Evolutionary conservation across 2,888 invertebrate genomes (phyloP).

Genomic region (Eudemis profundana): DNA sequence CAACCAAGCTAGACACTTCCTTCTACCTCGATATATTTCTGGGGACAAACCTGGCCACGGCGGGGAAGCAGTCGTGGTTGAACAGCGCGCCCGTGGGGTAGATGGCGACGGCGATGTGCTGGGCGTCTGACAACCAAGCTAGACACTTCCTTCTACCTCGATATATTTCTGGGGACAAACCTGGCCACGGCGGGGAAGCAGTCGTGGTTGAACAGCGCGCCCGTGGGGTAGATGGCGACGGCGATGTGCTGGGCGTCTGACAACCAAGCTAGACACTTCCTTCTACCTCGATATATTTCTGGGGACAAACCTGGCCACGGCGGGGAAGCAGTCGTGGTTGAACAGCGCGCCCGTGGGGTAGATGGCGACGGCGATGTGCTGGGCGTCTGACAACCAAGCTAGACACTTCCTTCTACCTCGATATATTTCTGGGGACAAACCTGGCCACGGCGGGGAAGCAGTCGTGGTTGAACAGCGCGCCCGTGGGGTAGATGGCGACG

Average conservation of each 20-base stretch:
- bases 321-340: constrained; percentile 94
- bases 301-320: constrained; percentile 87
- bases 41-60: constrained; percentile 87
- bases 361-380: constrained; percentile 89
- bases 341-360: constrained; percentile 93
- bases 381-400: too few species aligned
- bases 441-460: constrained; percentile 92
- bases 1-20: background rate
- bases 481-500: constrained; percentile 91
- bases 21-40: too few species aligned
- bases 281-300: too few species aligned
- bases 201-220: too few species aligned
- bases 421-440: constrained; percentile 74
- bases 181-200: too few species aligned
- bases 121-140: too few species aligned
- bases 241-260: too few species aligned
- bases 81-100: constrained; percentile 93
- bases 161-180: too few species aligned
- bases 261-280: too few species aligned
- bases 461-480: constrained; percentile 93
- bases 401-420: too few species aligned
- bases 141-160: too few species aligned
- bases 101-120: constrained; percentile 89
- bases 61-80: constrained; percentile 94
- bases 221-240: too few species aligned